Evolutionary conservation across 2,888 invertebrate species (phyloP).

Genomic region (Ephialtes manifestator): DNA sequence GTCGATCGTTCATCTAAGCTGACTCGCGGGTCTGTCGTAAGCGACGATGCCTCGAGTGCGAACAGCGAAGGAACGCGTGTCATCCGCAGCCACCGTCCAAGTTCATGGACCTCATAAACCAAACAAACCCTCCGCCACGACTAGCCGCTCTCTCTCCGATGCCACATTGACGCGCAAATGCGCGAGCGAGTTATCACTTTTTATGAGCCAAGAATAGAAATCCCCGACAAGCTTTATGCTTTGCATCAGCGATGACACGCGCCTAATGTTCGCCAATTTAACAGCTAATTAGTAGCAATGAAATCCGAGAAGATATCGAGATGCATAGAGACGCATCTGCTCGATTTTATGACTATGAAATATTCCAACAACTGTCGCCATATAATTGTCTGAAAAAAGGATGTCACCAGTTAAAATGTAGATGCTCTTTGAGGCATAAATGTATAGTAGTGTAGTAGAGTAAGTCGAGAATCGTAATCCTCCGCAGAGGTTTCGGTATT

Average conservation of each 20-base stretch:
- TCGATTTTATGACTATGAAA: slow-evolving; percentile 9
- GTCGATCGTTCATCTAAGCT: slow-evolving; percentile 65
- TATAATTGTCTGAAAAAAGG: neutral
- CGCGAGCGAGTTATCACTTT: slow-evolving; percentile 39
- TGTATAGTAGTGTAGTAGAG: neutral
- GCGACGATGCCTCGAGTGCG: slow-evolving; percentile 18
- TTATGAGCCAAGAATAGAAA: slow-evolving; percentile 74
- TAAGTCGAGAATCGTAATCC: no score
- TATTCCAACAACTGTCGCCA: neutral
- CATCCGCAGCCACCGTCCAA: slow-evolving; percentile 51
- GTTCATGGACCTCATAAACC: slow-evolving; percentile 74
- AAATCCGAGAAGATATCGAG: slow-evolving; percentile 63
- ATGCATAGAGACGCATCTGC: slow-evolving; percentile 20
- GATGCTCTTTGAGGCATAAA: neutral
- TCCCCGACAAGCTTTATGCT: slow-evolving; percentile 51
- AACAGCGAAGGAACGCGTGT: slow-evolving; percentile 36
- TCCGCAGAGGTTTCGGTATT: no score
- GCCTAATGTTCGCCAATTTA: slow-evolving; percentile 75
- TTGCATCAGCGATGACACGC: slow-evolving; percentile 3
- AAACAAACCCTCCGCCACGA: slow-evolving; percentile 51
- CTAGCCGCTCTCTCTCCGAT: neutral
- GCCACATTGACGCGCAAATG: slow-evolving; percentile 1
- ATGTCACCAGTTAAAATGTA: neutral
- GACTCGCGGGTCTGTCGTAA: slow-evolving; percentile 19
- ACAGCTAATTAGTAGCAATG: slow-evolving; percentile 68